Conservation (phyloP, 2,888 invertebrate species). For the Xylophagus ater region DNA sequence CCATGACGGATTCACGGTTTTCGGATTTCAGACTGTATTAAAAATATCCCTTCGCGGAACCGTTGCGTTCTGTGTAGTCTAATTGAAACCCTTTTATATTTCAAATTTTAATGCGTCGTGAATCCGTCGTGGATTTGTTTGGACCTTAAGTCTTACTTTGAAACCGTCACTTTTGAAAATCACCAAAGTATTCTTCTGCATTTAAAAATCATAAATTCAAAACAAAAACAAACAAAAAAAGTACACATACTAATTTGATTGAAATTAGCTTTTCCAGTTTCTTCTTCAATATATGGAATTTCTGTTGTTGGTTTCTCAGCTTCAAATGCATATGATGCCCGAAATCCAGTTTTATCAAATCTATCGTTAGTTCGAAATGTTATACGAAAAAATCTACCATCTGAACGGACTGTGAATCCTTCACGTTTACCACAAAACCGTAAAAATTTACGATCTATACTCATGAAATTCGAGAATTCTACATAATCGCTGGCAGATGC, state of each 20-base stretch:
- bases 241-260: conserved; percentile 7
- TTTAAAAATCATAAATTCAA: neutral
- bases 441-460: conserved; percentile 78
- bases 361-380: conserved; percentile 90
- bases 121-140: too few species aligned
- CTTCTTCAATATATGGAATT: conserved; percentile 18
- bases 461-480: conserved; percentile 90
- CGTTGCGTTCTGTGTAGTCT: too few species aligned
- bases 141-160: too few species aligned
- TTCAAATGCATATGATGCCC: conserved; percentile 80
- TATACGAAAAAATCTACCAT: conserved; percentile 86
- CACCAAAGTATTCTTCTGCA: conserved; percentile 21
- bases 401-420: conserved; percentile 74
- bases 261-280: conserved; percentile 3
- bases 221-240: neutral
- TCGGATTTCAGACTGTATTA: too few species aligned
- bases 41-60: too few species aligned
- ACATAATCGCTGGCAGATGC: conserved; percentile 90
- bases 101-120: too few species aligned
- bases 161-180: too few species aligned
- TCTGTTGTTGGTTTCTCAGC: conserved; percentile 42
- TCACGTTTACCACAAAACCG: conserved; percentile 65
- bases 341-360: conserved; percentile 88
- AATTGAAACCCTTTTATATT: too few species aligned
- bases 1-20: too few species aligned